A percentile compares a stretch with the other conserved stretches of the same genome.
These are phyloP conservation scores for Cataglyphis hispanica DNA, from an alignment of 1,140 invertebrate genomes.

Conservation along the genomic window DNA sequence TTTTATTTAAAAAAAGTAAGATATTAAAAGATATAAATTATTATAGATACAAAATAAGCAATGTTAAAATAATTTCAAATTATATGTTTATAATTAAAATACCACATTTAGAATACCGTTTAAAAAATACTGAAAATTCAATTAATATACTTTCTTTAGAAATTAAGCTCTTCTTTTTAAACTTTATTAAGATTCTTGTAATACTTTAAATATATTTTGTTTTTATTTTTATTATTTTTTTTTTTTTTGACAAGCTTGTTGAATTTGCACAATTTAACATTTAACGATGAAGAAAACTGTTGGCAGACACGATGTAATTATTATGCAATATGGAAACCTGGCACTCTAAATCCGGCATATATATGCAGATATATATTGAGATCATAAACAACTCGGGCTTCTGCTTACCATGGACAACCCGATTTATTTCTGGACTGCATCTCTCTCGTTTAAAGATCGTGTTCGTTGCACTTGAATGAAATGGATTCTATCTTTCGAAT, in stretches of 20 bases:
- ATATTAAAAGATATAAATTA: not conserved
- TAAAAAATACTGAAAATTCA: not conserved
- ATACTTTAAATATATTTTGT: not conserved
- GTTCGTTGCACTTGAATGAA: slow-evolving; percentile 33
- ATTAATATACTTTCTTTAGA: not conserved
- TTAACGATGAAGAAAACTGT: slow-evolving; percentile 11
- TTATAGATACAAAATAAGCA: not conserved
- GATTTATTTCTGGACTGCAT: slow-evolving; percentile 36
- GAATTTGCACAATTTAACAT: slow-evolving; percentile 11
- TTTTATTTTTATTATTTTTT: too few relatives aligned
- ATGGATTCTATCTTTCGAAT: not conserved
- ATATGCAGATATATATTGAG: slow-evolving; percentile 53
- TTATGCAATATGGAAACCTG: slow-evolving; percentile 45
- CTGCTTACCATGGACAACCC: not conserved
- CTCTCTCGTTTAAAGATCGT: not conserved
- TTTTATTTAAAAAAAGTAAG: not conserved
- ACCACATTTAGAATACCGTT: too few relatives aligned
- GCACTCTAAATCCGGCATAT: slow-evolving; percentile 33
- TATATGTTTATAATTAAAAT: too few relatives aligned
- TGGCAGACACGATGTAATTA: slow-evolving; percentile 28
- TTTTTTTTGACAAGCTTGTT: not conserved
- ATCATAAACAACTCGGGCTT: slow-evolving; percentile 44
- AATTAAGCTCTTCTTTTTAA: not conserved
- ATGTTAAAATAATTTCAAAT: not conserved
- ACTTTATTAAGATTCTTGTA: not conserved